phyloP scores from a whole-genome alignment of 37 sponge, comb jelly and placozoan species.

The Geodia barretti region DNA sequence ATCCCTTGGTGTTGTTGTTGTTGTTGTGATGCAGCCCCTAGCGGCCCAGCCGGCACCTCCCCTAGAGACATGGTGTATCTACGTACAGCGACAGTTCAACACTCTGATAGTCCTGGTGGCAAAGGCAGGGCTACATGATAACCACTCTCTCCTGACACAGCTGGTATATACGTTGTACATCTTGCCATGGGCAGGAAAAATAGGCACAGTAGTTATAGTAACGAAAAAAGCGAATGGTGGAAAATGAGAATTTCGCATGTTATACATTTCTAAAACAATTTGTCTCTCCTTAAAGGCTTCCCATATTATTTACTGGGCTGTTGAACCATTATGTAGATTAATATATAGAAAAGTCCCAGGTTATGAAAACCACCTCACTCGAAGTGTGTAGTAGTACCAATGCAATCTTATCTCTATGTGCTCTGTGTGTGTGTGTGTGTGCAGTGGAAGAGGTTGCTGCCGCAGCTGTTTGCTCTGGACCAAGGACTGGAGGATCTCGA shows the following conservation, averaged over 20 bases:
- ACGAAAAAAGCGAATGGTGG: too few relatives aligned
- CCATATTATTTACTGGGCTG: too few relatives aligned
- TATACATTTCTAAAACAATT: too few relatives aligned
- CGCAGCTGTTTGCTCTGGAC: conserved; percentile 29
- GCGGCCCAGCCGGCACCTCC: too few relatives aligned
- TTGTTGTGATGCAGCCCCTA: too few relatives aligned
- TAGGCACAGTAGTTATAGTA: too few relatives aligned
- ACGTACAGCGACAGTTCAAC: conserved; percentile 54
- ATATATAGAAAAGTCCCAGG: background rate
- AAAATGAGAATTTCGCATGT: too few relatives aligned
- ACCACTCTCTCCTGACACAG: conserved; percentile 21
- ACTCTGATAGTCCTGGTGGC: conserved; percentile 58
- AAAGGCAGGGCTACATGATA: conserved; percentile 34
- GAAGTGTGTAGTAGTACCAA: background rate
- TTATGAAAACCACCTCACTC: background rate
- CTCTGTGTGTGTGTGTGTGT: background rate
- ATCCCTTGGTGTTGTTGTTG: too few relatives aligned
- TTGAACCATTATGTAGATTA: background rate
- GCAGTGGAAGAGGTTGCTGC: conserved; percentile 34
- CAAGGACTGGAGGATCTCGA: background rate
- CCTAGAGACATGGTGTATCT: conserved; percentile 32
- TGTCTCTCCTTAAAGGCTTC: too few relatives aligned
- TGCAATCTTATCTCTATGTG: background rate
- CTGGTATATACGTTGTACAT: conserved; percentile 63
- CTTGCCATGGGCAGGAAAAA: too few relatives aligned